Evolutionary conservation across 2,888 invertebrate genomes (phyloP), one percentile per base, ranked within the genome.

Genomic region (Himalopsyche japonica): DNA sequence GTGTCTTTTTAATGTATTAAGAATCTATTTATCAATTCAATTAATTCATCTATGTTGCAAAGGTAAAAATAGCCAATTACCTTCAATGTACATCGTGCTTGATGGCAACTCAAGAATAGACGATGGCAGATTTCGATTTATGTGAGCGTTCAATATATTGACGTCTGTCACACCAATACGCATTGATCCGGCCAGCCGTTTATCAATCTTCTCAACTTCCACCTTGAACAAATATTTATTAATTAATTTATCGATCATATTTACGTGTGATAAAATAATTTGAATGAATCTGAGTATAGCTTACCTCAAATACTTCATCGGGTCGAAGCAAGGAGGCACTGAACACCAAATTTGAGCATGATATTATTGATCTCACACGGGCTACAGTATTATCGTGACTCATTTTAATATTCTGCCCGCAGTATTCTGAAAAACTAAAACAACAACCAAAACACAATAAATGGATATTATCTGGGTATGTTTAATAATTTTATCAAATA

Each of bases 231-330:
- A 43, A 82, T 76, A 91, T 10, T 32, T 32, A 6, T 32, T 27
- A 76, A 70, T 70, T 48, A 8, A 37, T 37, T 37, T 37, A 37
- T 37, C 37, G 8, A 1, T 37, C 8, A 37, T 10, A 10, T 7
- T 37, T 10, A 37, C 10, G 37, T 37, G 37, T 37, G 20, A 6
- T 7, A n/a, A 7, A 24, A 48, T 10, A 79, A 24, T 20, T 10
- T 27, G 12, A 47, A 8, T 37, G 30, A 32, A 78, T 8, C 48
- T 24, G 7, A 43, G 24, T 79, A 64, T 43, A 3, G 47, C 43
- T 18, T 76, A 97, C 94, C 93, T 97, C 97, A 89, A 96, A 97
- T 37, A 96, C 90, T 89, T 97, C 97, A 87, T 96, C 96, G 81
- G 94, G 91, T 48, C 94, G 94, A 27, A 97, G 92, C 24, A 95